Evolutionary conservation across 2,888 invertebrate species (phyloP).

Genomic region (Lobophora halterata): DNA sequence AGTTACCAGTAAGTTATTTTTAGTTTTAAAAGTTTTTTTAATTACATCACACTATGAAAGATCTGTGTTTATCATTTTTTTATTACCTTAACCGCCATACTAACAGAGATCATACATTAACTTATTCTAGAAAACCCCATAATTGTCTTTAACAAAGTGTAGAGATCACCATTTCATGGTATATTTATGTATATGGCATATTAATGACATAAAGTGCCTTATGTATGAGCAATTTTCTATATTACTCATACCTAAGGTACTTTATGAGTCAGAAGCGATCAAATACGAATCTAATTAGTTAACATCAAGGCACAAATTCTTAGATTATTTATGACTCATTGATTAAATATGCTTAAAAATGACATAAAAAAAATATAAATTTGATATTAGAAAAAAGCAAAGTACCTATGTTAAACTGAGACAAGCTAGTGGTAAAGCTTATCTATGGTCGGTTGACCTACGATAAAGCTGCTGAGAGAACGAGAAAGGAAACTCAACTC

Average conservation of each 20-base stretch:
- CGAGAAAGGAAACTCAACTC: too few species aligned
- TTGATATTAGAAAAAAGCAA: too few species aligned
- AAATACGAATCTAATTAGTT: constrained; percentile 14
- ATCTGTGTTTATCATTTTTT: constrained; percentile 7
- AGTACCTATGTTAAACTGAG: too few species aligned
- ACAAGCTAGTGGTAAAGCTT: too few species aligned
- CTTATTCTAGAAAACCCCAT: constrained; percentile 1
- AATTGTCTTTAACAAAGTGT: too few species aligned
- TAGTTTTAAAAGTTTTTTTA: constrained; percentile 7
- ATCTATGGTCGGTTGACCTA: too few species aligned
- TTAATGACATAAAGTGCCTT: constrained; percentile 8
- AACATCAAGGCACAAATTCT: constrained; percentile 4
- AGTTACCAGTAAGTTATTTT: not conserved
- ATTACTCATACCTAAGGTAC: constrained; percentile 1
- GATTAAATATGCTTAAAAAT: too few species aligned
- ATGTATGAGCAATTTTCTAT: not conserved
- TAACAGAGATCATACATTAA: not conserved
- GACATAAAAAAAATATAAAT: too few species aligned
- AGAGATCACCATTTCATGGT: too few species aligned
- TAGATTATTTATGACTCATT: constrained; percentile 1
- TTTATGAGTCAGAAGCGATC: constrained; percentile 22
- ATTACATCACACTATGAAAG: constrained; percentile 21
- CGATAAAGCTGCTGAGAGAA: too few species aligned
- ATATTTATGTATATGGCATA: too few species aligned
- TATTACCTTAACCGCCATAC: not conserved